A percentile compares a stretch with the other conserved stretches of the same genome.
Evolutionary conservation across 2,113 vertebrate species (phyloP).

Genomic region (Herpailurus yagouaroundi): DNA sequence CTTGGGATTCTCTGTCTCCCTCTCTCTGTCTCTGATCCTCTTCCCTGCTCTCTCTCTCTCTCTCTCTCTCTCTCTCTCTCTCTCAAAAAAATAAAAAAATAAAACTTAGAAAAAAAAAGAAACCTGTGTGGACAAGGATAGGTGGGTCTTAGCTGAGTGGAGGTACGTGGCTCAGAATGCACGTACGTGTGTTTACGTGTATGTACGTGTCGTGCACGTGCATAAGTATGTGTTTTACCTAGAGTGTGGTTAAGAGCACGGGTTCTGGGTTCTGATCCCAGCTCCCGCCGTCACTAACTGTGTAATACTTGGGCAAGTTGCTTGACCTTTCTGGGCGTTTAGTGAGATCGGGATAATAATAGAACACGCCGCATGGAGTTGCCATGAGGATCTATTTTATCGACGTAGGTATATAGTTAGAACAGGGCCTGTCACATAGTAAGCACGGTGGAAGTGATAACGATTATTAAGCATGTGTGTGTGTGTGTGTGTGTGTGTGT

Average conservation of each 20-base stretch:
- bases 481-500: too few species aligned
- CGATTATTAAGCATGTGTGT: background rate
- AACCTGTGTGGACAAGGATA: background rate
- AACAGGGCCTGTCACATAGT: background rate
- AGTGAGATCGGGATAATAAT: background rate
- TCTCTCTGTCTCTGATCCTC: background rate
- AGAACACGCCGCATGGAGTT: background rate
- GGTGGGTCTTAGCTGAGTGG: background rate
- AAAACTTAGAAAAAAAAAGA: background rate
- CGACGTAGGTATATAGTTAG: background rate
- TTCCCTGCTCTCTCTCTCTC: background rate
- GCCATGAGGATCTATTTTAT: background rate
- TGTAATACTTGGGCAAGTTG: background rate
- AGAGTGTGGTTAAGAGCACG: background rate
- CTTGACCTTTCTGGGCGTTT: constrained; percentile 12
- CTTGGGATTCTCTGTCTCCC: background rate
- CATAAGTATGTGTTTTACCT: background rate
- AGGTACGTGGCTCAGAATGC: background rate
- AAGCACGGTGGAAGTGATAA: background rate
- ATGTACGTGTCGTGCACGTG: rapidly evolving
- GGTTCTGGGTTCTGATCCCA: background rate
- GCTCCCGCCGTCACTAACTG: background rate
- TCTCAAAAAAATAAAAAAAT: background rate
- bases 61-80: background rate
- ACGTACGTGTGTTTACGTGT: background rate